These are phyloP conservation scores for Fopius arisanus DNA, from an alignment of 1,140 invertebrate genomes.

Conservation along the genomic window DNA sequence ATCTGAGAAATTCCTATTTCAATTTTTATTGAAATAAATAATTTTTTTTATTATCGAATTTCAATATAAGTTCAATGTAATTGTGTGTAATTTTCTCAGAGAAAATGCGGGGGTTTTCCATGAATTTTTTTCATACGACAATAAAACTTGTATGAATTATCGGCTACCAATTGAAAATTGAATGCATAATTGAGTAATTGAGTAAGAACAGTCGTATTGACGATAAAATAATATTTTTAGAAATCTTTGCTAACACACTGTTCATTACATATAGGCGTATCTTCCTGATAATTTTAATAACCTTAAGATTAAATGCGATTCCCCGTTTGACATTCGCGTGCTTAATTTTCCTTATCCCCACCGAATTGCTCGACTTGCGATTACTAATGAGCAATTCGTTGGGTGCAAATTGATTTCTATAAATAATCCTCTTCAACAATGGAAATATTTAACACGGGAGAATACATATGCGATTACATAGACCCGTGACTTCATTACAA, in stretches of 20 bases:
- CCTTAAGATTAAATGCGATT: neutral
- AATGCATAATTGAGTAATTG: too few relatives aligned
- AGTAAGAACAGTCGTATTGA: neutral
- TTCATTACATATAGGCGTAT: neutral
- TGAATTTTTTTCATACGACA: too few relatives aligned
- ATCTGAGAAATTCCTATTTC: too few relatives aligned
- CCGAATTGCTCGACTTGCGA: neutral
- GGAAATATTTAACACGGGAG: constrained; percentile 48
- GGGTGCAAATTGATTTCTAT: constrained; percentile 16
- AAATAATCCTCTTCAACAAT: constrained; percentile 33
- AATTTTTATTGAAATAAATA: too few relatives aligned
- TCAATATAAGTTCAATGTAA: too few relatives aligned
- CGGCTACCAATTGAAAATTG: too few relatives aligned
- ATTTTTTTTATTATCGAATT: too few relatives aligned
- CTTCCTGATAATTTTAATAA: neutral
- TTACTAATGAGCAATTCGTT: constrained; percentile 11
- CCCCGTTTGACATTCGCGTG: neutral
- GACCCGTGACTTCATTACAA: constrained; percentile 43
- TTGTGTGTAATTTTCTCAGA: too few relatives aligned
- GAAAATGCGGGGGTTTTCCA: too few relatives aligned
- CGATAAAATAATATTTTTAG: neutral
- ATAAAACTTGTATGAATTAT: too few relatives aligned
- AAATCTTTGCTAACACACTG: neutral
- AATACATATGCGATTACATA: constrained; percentile 51
- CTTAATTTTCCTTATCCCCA: neutral